Evolutionary conservation across 2,113 vertebrate species (phyloP).

Genomic region (Caretta caretta): DNA sequence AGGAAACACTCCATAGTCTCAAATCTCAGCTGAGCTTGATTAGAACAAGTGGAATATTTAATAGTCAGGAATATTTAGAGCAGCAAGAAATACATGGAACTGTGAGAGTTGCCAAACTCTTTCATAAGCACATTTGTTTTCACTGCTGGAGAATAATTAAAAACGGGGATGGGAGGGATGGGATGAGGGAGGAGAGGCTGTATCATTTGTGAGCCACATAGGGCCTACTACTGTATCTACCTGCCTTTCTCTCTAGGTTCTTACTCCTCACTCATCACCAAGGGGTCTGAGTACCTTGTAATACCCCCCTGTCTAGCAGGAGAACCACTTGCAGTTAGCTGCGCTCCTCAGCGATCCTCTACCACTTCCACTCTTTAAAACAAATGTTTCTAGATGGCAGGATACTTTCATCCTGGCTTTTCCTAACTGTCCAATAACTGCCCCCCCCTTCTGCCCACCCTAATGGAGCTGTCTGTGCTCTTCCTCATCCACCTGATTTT

Average conservation of each 20-base stretch:
- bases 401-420: background rate
- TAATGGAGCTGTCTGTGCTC: background rate
- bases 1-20: background rate
- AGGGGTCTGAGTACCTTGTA: background rate
- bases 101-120: background rate
- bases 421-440: background rate
- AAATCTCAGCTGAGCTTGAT: background rate
- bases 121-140: background rate
- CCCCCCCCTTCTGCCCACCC: background rate
- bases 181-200: background rate
- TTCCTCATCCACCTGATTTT: background rate
- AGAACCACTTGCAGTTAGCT: background rate
- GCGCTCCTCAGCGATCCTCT: background rate
- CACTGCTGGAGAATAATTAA: background rate
- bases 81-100: background rate
- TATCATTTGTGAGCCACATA: background rate
- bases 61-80: background rate
- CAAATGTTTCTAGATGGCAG: background rate
- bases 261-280: background rate
- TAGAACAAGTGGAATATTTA: background rate
- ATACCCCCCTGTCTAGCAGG: background rate
- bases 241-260: background rate
- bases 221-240: background rate
- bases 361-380: background rate
- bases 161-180: background rate